Evolutionary conservation across 2,888 invertebrate genomes (phyloP).

Genomic region (Neria commutata): DNA sequence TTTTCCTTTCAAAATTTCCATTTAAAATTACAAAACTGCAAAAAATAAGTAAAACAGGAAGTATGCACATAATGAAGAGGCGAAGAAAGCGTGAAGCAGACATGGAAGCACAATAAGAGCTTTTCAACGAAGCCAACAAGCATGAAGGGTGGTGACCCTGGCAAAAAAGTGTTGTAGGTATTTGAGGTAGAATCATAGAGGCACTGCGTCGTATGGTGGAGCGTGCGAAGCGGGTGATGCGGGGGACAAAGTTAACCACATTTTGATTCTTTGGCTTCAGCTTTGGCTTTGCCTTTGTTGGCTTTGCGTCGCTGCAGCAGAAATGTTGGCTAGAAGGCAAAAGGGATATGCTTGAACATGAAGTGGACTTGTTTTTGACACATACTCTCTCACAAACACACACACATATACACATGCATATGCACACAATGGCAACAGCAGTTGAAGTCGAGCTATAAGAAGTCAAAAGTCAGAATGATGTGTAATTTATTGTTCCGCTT

Average conservation of each 20-base stretch:
- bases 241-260: conserved; percentile 26
- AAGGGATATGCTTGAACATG: conserved; percentile 45
- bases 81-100: background rate
- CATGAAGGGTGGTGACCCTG: conserved; percentile 18
- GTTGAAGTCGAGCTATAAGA: too few species aligned
- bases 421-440: too few species aligned
- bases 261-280: conserved; percentile 11
- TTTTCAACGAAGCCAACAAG: conserved; percentile 26
- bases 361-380: conserved; percentile 47
- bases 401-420: too few species aligned
- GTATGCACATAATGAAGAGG: conserved; percentile 3
- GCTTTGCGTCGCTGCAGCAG: background rate
- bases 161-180: conserved; percentile 12
- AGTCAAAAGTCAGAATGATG: conserved; percentile 6
- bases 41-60: conserved; percentile 10
- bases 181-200: background rate
- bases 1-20: background rate
- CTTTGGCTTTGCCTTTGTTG: background rate
- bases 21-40: background rate
- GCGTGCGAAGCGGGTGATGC: background rate
- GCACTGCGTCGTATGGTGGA: background rate
- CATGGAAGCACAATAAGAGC: conserved; percentile 5
- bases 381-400: too few species aligned
- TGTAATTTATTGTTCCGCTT: conserved; percentile 42
- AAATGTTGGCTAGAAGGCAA: conserved; percentile 30